These are phyloP conservation scores for Ochlodes sylvanus DNA, from an alignment of 2,888 invertebrate species.

Conservation along the genomic window DNA sequence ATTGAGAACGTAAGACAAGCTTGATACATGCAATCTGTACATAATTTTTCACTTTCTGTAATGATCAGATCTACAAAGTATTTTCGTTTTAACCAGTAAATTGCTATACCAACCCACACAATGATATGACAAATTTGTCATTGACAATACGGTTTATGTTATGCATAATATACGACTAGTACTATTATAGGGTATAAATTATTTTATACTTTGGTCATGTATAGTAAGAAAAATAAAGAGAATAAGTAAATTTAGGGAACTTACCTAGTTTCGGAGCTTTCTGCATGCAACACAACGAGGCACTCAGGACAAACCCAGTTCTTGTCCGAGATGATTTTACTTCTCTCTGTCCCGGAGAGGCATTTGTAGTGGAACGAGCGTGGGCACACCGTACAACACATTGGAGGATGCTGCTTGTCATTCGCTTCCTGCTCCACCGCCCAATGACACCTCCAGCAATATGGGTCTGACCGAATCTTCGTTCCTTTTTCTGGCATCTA, in stretches of 20 bases:
- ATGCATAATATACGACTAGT: no score
- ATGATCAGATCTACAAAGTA: no score
- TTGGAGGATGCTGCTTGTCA: constrained; percentile 66
- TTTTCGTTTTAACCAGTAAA: no score
- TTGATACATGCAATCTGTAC: background rate
- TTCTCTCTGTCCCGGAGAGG: constrained; percentile 77
- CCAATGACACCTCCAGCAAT: constrained; percentile 97
- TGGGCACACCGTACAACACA: constrained; percentile 92
- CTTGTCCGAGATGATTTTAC: constrained; percentile 69
- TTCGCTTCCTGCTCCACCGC: constrained; percentile 81
- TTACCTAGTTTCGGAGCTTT: constrained; percentile 89
- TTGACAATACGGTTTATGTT: no score
- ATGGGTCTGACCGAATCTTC: constrained; percentile 87
- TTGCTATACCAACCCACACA: no score
- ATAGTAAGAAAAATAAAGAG: background rate
- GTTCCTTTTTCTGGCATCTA: constrained; percentile 53
- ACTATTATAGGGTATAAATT: no score
- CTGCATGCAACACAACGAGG: constrained; percentile 88
- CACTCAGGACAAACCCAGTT: constrained; percentile 96
- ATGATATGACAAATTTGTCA: no score
- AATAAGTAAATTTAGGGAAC: constrained; percentile 27
- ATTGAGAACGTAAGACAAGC: no score
- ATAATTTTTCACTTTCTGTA: no score
- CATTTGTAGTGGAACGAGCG: constrained; percentile 94
- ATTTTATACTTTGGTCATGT: no score